A percentile compares a stretch with the other conserved stretches of the same genome.
phyloP scores from a whole-genome alignment of 2,797 vertebrate genomes.

The Trematomus bernacchii region DNA sequence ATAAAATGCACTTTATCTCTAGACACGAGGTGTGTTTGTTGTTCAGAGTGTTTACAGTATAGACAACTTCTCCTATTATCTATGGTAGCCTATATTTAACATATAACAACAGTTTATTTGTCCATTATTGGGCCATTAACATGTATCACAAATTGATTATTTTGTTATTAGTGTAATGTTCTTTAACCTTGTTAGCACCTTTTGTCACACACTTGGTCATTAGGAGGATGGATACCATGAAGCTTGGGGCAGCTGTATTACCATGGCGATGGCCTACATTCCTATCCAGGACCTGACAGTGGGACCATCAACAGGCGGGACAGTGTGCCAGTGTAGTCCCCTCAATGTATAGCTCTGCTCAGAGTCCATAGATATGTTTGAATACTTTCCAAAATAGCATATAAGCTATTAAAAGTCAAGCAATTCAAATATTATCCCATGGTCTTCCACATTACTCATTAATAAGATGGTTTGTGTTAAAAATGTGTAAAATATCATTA shows the following conservation, averaged over 20 bases:
- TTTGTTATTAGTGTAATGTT: slow-evolving; percentile 7
- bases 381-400: neutral
- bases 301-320: slow-evolving; percentile 52
- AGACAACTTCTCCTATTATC: neutral
- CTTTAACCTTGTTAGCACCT: neutral
- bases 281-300: slow-evolving; percentile 65
- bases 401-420: neutral
- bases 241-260: slow-evolving; percentile 76
- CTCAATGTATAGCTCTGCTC: slow-evolving; percentile 2
- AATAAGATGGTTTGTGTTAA: neutral
- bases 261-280: slow-evolving; percentile 84
- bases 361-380: neutral
- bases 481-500: neutral
- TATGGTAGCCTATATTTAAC: neutral
- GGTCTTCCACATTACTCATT: neutral
- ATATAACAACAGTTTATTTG: neutral
- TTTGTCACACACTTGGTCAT: slow-evolving; percentile 51
- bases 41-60: neutral
- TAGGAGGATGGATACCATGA: slow-evolving; percentile 64
- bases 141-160: neutral
- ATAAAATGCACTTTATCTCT: neutral
- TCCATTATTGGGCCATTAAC: neutral
- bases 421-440: neutral
- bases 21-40: neutral
- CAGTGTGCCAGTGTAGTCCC: slow-evolving; percentile 19